A percentile compares a stretch with the other conserved stretches of the same genome.
phyloP scores from a whole-genome alignment of 2,888 invertebrate species.

The Psylliodes chrysocephalus region DNA sequence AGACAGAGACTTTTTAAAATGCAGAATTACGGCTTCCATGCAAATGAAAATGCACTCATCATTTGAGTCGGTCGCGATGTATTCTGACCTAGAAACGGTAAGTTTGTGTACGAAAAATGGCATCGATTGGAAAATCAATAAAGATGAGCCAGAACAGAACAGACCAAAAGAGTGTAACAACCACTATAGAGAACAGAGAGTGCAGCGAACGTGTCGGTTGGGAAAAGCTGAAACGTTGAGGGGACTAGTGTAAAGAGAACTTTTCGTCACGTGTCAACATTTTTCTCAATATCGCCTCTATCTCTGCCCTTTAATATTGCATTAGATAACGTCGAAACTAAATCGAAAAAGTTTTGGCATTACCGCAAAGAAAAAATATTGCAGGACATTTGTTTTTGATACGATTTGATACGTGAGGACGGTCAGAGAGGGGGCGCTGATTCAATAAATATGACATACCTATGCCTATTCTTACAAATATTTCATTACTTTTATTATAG shows the following conservation, averaged over 20 bases:
- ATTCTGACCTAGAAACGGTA: conserved; percentile 45
- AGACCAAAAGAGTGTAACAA: neutral
- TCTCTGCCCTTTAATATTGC: conserved; percentile 46
- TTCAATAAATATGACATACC: too few species aligned
- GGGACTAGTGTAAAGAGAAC: conserved; percentile 18
- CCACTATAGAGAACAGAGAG: neutral
- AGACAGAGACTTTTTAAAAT: too few species aligned
- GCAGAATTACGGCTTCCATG: too few species aligned
- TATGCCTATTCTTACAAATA: too few species aligned
- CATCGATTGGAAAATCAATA: conserved; percentile 47
- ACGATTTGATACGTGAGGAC: too few species aligned
- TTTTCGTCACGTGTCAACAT: conserved; percentile 54
- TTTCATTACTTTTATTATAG: too few species aligned
- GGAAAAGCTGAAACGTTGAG: conserved; percentile 24
- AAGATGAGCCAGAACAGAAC: conserved; percentile 30
- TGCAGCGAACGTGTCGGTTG: conserved; percentile 49
- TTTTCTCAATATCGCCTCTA: conserved; percentile 54
- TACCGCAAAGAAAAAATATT: conserved; percentile 2
- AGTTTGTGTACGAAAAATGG: conserved; percentile 45
- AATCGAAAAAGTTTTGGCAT: conserved; percentile 55
- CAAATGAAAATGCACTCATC: neutral
- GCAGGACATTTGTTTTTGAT: conserved; percentile 6
- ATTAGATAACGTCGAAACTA: conserved; percentile 54
- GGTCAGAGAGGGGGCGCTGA: too few species aligned
- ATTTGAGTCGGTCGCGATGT: conserved; percentile 19